Evolutionary conservation across 2,888 invertebrate genomes (phyloP).

Genomic region (Branchipolynoe longqiensis): DNA sequence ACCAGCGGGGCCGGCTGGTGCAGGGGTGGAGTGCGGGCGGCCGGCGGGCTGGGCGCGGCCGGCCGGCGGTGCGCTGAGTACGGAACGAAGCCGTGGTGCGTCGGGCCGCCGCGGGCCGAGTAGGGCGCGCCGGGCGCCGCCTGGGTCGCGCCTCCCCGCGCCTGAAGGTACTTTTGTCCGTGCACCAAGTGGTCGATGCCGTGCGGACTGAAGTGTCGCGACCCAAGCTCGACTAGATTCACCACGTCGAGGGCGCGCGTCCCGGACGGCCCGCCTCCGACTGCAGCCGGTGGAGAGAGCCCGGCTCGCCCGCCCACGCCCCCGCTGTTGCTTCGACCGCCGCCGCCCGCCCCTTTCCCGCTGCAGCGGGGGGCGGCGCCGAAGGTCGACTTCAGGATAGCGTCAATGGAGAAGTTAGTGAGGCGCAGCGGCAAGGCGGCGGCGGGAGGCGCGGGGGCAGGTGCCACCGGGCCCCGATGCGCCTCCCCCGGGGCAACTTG

Average conservation of each 20-base stretch:
- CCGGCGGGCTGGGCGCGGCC: background rate
- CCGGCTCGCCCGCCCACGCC: slow-evolving; percentile 59
- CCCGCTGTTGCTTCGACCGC: slow-evolving; percentile 15
- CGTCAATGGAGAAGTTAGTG: slow-evolving; percentile 77
- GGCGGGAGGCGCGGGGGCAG: background rate
- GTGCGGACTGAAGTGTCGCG: slow-evolving; percentile 46
- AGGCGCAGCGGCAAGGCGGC: slow-evolving; percentile 51
- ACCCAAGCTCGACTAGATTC: background rate
- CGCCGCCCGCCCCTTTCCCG: background rate
- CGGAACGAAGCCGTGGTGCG: slow-evolving; percentile 5
- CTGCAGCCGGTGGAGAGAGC: slow-evolving; percentile 29
- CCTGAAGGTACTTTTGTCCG: slow-evolving; percentile 28
- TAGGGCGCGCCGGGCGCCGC: background rate
- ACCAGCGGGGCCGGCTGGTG: background rate
- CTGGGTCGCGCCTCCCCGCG: background rate
- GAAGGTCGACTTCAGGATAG: slow-evolving; percentile 78
- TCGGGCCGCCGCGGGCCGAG: background rate
- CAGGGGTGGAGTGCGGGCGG: slow-evolving; percentile 44
- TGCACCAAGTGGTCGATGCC: slow-evolving; percentile 52
- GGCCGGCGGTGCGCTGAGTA: background rate
- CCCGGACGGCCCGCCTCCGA: slow-evolving; percentile 58
- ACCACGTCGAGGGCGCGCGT: slow-evolving; percentile 48
- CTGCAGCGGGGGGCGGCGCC: slow-evolving; percentile 65
- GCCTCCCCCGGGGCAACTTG: background rate
- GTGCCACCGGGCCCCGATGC: no score